Base-by-base conservation (phyloP, 2,888 invertebrate genomes). In the Drosophila nr. fundita region DNA sequence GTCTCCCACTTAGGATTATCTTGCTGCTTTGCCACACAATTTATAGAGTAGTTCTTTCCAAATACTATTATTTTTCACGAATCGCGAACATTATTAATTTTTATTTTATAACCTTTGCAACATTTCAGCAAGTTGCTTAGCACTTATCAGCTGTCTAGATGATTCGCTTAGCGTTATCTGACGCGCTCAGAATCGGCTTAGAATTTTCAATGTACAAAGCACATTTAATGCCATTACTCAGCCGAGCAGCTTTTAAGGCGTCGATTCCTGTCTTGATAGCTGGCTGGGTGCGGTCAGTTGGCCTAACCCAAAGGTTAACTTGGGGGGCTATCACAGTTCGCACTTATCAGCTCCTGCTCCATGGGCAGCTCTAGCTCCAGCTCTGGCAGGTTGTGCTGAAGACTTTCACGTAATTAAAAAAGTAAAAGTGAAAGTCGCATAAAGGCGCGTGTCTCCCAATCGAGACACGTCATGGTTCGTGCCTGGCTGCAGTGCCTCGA, bases 371-470 rank as follows among this genome's bases (percentile, higher is more conserved):
- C 3, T 18, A 34, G 24, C 27, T 49, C 50, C 53, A 36, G 40
- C 53, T 18, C n/a, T 6, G 24, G 27, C 32, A 54, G 38, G 29
- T 64, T 53, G 52, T 42, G 59, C 21, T 62, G 15, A 62, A 76
- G 88, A 86, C 80, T 83, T 85, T 78, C 61, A 57, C 57, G 90
- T 88, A 86, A 86, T 86, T 86, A 89, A 86, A 86, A 88, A 70
- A 38, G 15, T 21, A 11, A 64, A 59, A 67, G 50, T 65, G 24
- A 70, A 73, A 65, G 68, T 38, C 27, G 61, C 30, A 30, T 40
- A 21, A 42, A 54, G 57, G 36, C 11, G 52, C 24, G 49, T 58
- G 50, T 57, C 48, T 63, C 48, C 27, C 27, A 66, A 77, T 53
- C 34, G 64, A 61, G 58, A 70, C 86, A 90, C 89, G 87, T 69